phyloP scores from a whole-genome alignment of 2,113 vertebrate genomes.

The Embiotoca jacksoni region DNA sequence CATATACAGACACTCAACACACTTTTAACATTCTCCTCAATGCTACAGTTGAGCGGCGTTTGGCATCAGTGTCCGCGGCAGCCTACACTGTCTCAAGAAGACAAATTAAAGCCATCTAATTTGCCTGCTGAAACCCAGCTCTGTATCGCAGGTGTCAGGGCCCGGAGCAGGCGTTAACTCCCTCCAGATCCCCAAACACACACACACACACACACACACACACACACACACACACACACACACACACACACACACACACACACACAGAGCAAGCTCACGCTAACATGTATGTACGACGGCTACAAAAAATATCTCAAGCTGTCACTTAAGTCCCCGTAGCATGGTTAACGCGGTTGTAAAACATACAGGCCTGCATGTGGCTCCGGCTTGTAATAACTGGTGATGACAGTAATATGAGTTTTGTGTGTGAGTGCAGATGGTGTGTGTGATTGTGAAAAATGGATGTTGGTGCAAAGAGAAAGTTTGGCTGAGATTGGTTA shows the following conservation, averaged over 20 bases:
- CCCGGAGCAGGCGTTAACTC: constrained; percentile 69
- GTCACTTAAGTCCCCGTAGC: constrained; percentile 70
- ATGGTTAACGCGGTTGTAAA: constrained; percentile 77
- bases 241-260: constrained; percentile 33
- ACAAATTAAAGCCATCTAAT: constrained; percentile 82
- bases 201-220: constrained; percentile 34
- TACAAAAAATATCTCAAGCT: constrained; percentile 72
- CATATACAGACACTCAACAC: constrained; percentile 81
- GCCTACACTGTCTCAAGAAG: constrained; percentile 74
- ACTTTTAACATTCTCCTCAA: constrained; percentile 77
- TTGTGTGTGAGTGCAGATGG: constrained; percentile 21
- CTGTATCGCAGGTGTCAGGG: constrained; percentile 77
- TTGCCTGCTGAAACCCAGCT: constrained; percentile 76
- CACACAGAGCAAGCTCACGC: constrained; percentile 18
- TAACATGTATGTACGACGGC: constrained; percentile 51
- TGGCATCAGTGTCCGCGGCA: constrained; percentile 68
- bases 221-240: constrained; percentile 30
- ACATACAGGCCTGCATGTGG: constrained; percentile 57
- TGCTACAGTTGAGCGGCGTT: constrained; percentile 61
- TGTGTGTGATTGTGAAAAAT: constrained; percentile 48
- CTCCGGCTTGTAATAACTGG: constrained; percentile 67
- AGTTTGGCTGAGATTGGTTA: constrained; percentile 32
- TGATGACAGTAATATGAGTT: constrained; percentile 76
- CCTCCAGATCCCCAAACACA: constrained; percentile 35
- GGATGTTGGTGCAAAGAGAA: constrained; percentile 23